Evolutionary conservation across 2,888 invertebrate genomes (phyloP).

Genomic region (Parasteatoda lunata): DNA sequence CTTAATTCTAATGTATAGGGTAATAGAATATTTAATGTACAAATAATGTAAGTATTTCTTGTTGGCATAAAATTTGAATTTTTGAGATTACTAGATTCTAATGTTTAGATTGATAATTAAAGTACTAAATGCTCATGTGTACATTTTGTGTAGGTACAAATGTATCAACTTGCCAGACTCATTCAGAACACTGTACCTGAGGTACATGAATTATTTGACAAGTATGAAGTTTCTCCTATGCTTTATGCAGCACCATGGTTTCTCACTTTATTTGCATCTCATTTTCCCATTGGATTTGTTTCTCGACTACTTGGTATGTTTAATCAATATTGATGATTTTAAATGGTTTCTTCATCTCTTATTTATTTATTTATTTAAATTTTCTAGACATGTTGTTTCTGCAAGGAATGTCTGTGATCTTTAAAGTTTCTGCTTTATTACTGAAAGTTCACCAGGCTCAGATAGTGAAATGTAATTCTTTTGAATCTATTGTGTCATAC

Average conservation of each 20-base stretch:
- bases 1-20: too few species aligned
- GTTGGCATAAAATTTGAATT: too few species aligned
- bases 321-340: neutral
- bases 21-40: too few species aligned
- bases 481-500: slow-evolving; percentile 95
- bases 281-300: slow-evolving; percentile 96
- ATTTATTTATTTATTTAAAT: slow-evolving; percentile 59
- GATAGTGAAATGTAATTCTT: slow-evolving; percentile 87
- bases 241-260: slow-evolving; percentile 98
- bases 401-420: slow-evolving; percentile 91
- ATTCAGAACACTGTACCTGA: slow-evolving; percentile 85
- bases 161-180: slow-evolving; percentile 94
- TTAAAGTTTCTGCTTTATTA: slow-evolving; percentile 89
- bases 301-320: slow-evolving; percentile 89
- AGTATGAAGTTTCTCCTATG: slow-evolving; percentile 92
- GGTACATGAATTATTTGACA: slow-evolving; percentile 86
- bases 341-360: neutral
- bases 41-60: too few species aligned
- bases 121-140: too few species aligned
- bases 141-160: slow-evolving; percentile 77
- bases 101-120: too few species aligned
- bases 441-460: slow-evolving; percentile 89
- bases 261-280: slow-evolving; percentile 94
- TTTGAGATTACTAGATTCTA: too few species aligned
- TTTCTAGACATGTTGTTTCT: slow-evolving; percentile 86